Evolutionary conservation across 2,113 vertebrate species (phyloP).

Genomic region (Sus scrofa): DNA sequence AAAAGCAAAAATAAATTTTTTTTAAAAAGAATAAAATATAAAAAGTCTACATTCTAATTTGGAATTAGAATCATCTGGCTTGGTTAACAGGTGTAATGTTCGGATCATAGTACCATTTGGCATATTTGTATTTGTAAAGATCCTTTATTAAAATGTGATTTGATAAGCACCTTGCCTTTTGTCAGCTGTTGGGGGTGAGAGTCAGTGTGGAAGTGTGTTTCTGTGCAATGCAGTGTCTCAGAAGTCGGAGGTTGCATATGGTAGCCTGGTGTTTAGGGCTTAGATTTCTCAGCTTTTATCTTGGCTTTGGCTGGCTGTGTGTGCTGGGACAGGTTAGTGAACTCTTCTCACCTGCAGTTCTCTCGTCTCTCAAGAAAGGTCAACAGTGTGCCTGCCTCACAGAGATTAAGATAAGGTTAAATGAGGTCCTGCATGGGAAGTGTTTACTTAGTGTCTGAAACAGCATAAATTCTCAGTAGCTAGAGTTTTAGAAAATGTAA

Average conservation of each 20-base stretch:
- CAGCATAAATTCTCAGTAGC: conserved; percentile 7
- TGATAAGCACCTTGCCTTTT: background rate
- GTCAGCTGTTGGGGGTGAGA: background rate
- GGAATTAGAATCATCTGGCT: background rate
- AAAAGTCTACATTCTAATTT: background rate
- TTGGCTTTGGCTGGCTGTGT: background rate
- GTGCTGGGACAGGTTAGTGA: background rate
- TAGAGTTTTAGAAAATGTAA: conserved; percentile 34
- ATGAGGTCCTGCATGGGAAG: background rate
- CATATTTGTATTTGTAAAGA: background rate
- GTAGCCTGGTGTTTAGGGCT: background rate
- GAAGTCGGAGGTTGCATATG: background rate
- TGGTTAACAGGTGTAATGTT: background rate
- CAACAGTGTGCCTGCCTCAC: conserved; percentile 4
- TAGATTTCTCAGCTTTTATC: background rate
- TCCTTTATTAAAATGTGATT: background rate
- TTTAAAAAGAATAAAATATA: no score
- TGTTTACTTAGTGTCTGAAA: conserved; percentile 23
- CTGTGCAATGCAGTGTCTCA: background rate
- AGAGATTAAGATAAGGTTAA: background rate
- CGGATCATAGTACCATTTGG: background rate
- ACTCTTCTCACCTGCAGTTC: background rate
- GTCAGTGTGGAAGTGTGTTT: background rate
- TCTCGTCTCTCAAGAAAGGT: conserved; percentile 29
- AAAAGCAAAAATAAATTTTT: no score